Percentiles rank a stretch among this genome's conserved stretches.
phyloP scores from a whole-genome alignment of 1,140 invertebrate genomes.

The Rhagoletis pomonella region DNA sequence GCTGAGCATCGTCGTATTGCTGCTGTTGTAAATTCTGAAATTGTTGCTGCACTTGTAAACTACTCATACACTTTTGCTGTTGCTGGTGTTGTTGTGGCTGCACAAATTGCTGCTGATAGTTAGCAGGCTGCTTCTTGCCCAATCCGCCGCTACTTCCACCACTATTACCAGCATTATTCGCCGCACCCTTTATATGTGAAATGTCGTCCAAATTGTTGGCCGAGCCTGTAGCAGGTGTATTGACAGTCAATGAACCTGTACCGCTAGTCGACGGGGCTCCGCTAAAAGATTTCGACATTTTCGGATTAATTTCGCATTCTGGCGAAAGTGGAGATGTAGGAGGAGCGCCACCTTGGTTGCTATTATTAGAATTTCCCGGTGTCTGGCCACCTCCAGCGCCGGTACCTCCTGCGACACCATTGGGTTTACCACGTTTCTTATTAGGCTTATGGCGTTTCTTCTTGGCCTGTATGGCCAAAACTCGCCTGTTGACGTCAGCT shows the following conservation, averaged over 20 bases:
- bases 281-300: conserved; percentile 59
- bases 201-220: conserved; percentile 54
- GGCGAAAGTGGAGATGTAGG: conserved; percentile 55
- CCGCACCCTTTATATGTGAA: neutral
- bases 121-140: conserved; percentile 22
- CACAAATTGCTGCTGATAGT: conserved; percentile 64
- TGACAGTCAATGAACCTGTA: conserved; percentile 50
- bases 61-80: conserved; percentile 29
- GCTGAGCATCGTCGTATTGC: conserved; percentile 60
- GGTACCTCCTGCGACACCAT: conserved; percentile 62
- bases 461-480: conserved; percentile 91
- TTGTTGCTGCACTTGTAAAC: conserved; percentile 48
- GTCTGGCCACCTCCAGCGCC: conserved; percentile 54
- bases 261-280: conserved; percentile 56
- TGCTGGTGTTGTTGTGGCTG: conserved; percentile 66
- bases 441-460: conserved; percentile 90
- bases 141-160: conserved; percentile 24
- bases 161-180: conserved; percentile 3
- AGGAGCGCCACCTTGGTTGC: conserved; percentile 57
- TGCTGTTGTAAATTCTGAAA: conserved; percentile 60
- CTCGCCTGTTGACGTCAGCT: conserved; percentile 90
- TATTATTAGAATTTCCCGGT: conserved; percentile 73
- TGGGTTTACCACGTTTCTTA: conserved; percentile 82
- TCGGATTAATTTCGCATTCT: conserved; percentile 53
- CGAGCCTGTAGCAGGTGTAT: conserved; percentile 54